Evolutionary conservation across 2,797 vertebrate species (phyloP).

Genomic region (Xenentodon cancila): DNA sequence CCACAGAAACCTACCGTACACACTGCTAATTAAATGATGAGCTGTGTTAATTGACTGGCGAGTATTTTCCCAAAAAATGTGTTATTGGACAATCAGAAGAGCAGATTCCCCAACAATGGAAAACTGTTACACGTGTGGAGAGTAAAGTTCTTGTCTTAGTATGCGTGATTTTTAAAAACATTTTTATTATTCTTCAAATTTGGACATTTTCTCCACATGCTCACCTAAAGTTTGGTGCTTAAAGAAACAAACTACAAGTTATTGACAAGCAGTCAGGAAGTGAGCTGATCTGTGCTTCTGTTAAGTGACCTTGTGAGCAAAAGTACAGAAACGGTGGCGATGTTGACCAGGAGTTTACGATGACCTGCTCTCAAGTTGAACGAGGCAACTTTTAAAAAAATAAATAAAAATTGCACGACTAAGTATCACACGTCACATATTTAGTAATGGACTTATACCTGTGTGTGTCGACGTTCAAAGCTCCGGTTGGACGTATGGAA

Average conservation of each 20-base stretch:
- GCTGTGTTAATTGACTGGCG: not conserved
- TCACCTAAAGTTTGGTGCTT: too few relatives aligned
- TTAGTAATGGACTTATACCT: not conserved
- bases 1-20: not conserved
- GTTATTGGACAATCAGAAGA: conserved; percentile 9
- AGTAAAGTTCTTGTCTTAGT: not conserved
- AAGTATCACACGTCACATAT: not conserved
- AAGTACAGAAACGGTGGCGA: too few relatives aligned
- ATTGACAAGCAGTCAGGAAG: too few relatives aligned
- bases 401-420: not conserved
- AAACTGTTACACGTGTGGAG: not conserved
- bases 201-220: too few relatives aligned
- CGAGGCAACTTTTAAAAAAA: not conserved
- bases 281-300: too few relatives aligned
- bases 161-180: too few relatives aligned
- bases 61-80: conserved; percentile 4
- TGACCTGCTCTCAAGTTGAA: too few relatives aligned
- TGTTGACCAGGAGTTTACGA: too few relatives aligned
- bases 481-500: conserved; percentile 11
- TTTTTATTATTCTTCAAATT: too few relatives aligned
- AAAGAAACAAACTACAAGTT: too few relatives aligned
- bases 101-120: conserved; percentile 2
- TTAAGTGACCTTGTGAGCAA: too few relatives aligned
- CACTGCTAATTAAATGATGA: conserved; percentile 4
- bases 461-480: conserved; percentile 20